Conservation (phyloP, 2,113 vertebrate species). For the Phalacrocorax pelagicus region DNA sequence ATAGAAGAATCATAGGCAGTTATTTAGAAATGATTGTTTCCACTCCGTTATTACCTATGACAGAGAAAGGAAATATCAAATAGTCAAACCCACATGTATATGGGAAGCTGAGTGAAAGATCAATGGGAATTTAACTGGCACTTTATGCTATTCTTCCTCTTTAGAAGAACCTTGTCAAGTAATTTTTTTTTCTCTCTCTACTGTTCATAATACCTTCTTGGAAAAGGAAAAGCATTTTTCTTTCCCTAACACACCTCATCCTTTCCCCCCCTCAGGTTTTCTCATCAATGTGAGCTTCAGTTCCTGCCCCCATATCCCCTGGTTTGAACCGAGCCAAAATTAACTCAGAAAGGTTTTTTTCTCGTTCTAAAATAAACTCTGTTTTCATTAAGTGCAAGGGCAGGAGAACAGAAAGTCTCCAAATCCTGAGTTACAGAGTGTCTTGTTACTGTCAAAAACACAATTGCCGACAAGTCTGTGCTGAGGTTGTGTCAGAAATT, state of each 20-base stretch:
- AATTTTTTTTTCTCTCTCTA: constrained; percentile 33
- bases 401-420: constrained; percentile 59
- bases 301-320: not conserved
- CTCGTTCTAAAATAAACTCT: constrained; percentile 48
- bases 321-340: constrained; percentile 58
- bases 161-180: constrained; percentile 47
- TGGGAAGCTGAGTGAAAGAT: constrained; percentile 59
- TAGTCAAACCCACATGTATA: constrained; percentile 33
- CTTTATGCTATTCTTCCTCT: constrained; percentile 61
- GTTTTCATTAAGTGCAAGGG: constrained; percentile 66
- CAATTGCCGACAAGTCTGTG: constrained; percentile 31
- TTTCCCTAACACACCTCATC: not conserved
- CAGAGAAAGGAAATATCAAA: constrained; percentile 65
- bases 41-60: constrained; percentile 65
- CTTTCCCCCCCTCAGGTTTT: not conserved
- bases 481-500: constrained; percentile 34
- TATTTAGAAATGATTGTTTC: constrained; percentile 73
- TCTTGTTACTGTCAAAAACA: constrained; percentile 63
- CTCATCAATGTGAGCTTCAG: not conserved
- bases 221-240: constrained; percentile 38
- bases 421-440: not conserved
- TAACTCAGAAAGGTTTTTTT: constrained; percentile 51
- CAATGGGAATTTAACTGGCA: constrained; percentile 59
- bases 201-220: constrained; percentile 37
- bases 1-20: constrained; percentile 60